Evolutionary conservation across 2,888 invertebrate genomes (phyloP).

Genomic region (Heliothis peltigera): DNA sequence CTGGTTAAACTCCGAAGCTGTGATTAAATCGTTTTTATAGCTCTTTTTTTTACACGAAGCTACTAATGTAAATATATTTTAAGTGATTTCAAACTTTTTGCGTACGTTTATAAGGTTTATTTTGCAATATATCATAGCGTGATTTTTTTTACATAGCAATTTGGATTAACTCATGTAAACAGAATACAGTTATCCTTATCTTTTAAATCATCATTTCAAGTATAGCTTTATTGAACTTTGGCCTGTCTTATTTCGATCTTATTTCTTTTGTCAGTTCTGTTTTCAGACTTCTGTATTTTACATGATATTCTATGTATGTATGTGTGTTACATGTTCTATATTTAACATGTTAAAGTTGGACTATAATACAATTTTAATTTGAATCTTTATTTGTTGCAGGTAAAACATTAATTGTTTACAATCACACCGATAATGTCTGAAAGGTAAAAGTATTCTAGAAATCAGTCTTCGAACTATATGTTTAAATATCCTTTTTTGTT

Average conservation of each 20-base stretch:
- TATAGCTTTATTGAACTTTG: conserved; percentile 29
- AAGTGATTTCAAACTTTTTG: conserved; percentile 7
- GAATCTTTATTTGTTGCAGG: conserved; percentile 54
- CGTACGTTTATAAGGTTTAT: neutral
- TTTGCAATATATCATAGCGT: neutral
- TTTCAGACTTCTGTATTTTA: conserved; percentile 5
- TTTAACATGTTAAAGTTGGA: neutral
- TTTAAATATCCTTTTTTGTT: neutral
- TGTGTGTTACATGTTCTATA: no score
- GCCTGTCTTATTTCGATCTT: conserved; percentile 9
- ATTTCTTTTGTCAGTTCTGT: neutral
- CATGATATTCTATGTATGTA: no score
- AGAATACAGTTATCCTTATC: conserved; percentile 39
- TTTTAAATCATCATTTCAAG: conserved; percentile 26
- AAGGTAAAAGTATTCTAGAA: conserved; percentile 21
- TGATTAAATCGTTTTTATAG: conserved; percentile 82
- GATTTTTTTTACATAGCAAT: conserved; percentile 27
- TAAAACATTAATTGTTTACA: conserved; percentile 36
- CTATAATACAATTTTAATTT: conserved; percentile 15
- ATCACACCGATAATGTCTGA: neutral
- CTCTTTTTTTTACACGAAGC: conserved; percentile 36
- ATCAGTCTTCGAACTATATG: neutral
- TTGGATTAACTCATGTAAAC: conserved; percentile 27
- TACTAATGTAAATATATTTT: neutral
- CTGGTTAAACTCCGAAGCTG: conserved; percentile 65